Evolutionary conservation across 2,888 invertebrate species (phyloP).

Genomic region (Drosophila eohydei): DNA sequence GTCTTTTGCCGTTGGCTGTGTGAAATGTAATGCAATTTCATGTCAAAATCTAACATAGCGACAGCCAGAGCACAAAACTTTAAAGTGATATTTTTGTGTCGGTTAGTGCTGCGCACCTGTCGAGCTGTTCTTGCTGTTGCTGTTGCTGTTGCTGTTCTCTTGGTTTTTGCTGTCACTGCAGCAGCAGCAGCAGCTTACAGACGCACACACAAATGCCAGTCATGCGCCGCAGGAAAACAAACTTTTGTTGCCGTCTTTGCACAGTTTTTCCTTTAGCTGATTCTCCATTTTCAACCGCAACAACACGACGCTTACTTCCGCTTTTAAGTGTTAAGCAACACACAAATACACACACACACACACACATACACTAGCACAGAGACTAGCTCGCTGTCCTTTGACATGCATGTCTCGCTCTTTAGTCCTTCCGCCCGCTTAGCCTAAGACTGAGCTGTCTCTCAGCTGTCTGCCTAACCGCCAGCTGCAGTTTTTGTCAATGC

Average conservation of each 20-base stretch:
- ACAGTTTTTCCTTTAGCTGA: constrained; percentile 22
- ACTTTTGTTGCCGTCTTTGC: constrained; percentile 55
- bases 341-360: constrained; percentile 33
- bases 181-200: constrained; percentile 30
- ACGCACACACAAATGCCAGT: constrained; percentile 69
- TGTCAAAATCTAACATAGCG: constrained; percentile 79
- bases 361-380: constrained; percentile 14
- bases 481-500: constrained; percentile 73
- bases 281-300: constrained; percentile 58
- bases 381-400: constrained; percentile 65
- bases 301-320: constrained; percentile 77
- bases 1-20: constrained; percentile 48
- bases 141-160: constrained; percentile 50
- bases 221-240: constrained; percentile 77
- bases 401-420: constrained; percentile 76
- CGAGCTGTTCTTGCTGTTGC: constrained; percentile 29
- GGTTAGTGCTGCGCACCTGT: constrained; percentile 73
- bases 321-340: constrained; percentile 78
- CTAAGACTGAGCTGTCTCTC: constrained; percentile 62
- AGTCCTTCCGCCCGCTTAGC: constrained; percentile 38
- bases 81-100: constrained; percentile 81
- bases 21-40: constrained; percentile 80
- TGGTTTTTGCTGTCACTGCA: constrained; percentile 74
- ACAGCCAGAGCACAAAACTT: constrained; percentile 70
- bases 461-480: constrained; percentile 52